These are phyloP conservation scores for Malacoctenus gilli DNA, from an alignment of 2,797 vertebrate genomes.

Conservation along the genomic window DNA sequence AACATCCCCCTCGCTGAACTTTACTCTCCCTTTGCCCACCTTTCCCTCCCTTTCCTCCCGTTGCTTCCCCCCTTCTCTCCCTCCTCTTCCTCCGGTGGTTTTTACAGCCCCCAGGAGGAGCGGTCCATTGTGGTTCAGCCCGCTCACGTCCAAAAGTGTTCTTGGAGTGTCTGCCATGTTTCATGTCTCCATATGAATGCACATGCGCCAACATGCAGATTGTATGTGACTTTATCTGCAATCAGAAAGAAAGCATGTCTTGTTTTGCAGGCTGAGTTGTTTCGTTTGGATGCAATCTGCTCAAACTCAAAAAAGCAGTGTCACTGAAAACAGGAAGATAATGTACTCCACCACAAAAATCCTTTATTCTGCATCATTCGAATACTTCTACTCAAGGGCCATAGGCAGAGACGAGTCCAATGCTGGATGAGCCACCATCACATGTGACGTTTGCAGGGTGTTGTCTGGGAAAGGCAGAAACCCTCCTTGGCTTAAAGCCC, in stretches of 20 bases:
- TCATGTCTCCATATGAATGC: not conserved
- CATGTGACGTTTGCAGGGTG: constrained; percentile 70
- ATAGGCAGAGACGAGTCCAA: not conserved
- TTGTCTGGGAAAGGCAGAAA: constrained; percentile 85
- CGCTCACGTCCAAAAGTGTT: constrained; percentile 66
- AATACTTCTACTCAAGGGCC: not conserved
- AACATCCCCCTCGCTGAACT: constrained; percentile 65
- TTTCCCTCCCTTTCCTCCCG: constrained; percentile 58
- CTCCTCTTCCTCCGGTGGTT: constrained; percentile 69
- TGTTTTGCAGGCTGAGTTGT: not conserved
- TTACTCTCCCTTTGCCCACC: constrained; percentile 53
- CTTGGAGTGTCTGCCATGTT: constrained; percentile 58
- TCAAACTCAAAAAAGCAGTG: not conserved
- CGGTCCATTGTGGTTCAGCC: constrained; percentile 75
- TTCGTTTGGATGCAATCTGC: not conserved
- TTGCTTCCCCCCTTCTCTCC: constrained; percentile 28
- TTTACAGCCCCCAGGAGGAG: constrained; percentile 77
- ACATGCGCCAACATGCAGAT: not conserved
- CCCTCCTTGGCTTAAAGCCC: constrained; percentile 50
- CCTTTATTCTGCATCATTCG: not conserved
- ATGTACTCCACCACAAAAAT: not conserved
- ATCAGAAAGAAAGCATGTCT: not conserved
- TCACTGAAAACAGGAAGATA: not conserved
- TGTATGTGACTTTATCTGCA: not conserved
- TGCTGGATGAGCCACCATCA: constrained; percentile 51